phyloP scores from a whole-genome alignment of 1,140 invertebrate species.

The Pogonomyrmex barbatus region DNA sequence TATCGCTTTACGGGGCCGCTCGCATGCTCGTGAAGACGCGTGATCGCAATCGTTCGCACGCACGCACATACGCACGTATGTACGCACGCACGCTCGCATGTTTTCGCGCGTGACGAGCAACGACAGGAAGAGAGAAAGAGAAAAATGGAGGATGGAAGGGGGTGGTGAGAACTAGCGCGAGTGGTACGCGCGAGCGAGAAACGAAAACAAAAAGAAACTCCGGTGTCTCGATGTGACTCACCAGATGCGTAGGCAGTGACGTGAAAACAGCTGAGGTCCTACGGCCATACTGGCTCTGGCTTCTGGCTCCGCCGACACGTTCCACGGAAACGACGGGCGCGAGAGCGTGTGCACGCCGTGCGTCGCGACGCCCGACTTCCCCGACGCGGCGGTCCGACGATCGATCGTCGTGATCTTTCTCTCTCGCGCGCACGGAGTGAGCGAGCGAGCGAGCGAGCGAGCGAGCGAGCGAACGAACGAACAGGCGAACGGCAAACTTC shows the following conservation, averaged over 20 bases:
- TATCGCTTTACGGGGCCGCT: not conserved
- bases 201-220: not conserved
- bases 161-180: not conserved
- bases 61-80: not conserved
- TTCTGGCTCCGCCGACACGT: constrained; percentile 61
- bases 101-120: not conserved
- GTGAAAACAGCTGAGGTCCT: constrained; percentile 82
- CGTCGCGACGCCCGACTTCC: constrained; percentile 59
- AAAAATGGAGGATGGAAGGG: not conserved
- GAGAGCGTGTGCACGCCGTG: constrained; percentile 36
- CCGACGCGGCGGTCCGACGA: constrained; percentile 43
- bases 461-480: not conserved
- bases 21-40: not conserved
- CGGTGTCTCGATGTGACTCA: constrained; percentile 73
- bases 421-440: not conserved
- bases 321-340: constrained; percentile 64
- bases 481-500: not conserved
- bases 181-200: not conserved
- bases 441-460: not conserved
- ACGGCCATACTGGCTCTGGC: constrained; percentile 81
- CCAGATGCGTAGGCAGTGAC: constrained; percentile 79
- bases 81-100: too few species aligned
- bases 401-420: constrained; percentile 61
- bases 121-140: not conserved
- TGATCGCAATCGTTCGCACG: not conserved